These are phyloP conservation scores for Miniopterus natalensis DNA, from an alignment of 2,113 vertebrate genomes.

Conservation along the genomic window DNA sequence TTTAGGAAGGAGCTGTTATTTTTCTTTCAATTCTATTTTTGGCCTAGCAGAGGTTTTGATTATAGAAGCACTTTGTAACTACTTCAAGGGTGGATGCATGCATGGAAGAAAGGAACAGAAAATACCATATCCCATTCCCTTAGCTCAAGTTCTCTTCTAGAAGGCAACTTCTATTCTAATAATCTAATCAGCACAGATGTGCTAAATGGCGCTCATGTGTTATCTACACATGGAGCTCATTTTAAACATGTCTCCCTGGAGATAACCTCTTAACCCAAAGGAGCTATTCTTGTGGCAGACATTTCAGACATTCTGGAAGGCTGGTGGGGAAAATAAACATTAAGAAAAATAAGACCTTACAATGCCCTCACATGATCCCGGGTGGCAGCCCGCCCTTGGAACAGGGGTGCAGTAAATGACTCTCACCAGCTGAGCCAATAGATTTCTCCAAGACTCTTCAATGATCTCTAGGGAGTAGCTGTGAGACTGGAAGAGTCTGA, in stretches of 20 bases:
- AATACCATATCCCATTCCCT: slow-evolving; percentile 23
- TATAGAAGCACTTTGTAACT: neutral
- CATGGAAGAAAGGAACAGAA: neutral
- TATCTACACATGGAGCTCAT: slow-evolving; percentile 50
- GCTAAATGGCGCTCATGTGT: slow-evolving; percentile 19
- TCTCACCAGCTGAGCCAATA: slow-evolving; percentile 10
- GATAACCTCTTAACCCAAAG: slow-evolving; percentile 75
- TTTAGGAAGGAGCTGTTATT: neutral
- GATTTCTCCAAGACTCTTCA: slow-evolving; percentile 27
- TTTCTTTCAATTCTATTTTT: neutral
- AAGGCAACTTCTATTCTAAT: slow-evolving; percentile 54
- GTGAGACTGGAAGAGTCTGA: neutral
- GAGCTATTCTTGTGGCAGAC: slow-evolving; percentile 63
- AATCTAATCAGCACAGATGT: slow-evolving; percentile 56
- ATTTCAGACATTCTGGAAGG: slow-evolving; percentile 68
- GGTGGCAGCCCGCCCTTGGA: neutral
- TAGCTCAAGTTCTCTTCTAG: slow-evolving; percentile 44
- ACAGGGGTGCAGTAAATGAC: neutral
- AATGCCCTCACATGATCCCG: neutral
- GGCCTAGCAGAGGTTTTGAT: neutral
- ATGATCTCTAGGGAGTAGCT: neutral
- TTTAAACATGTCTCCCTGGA: slow-evolving; percentile 71
- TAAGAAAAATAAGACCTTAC: slow-evolving; percentile 62
- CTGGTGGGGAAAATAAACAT: slow-evolving; percentile 60
- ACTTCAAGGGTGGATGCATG: neutral